Percentiles rank a stretch among this genome's conserved stretches.
These are phyloP conservation scores for Crocodylus rhombifer DNA, from an alignment of 2,797 vertebrate species.

Conservation along the genomic window DNA sequence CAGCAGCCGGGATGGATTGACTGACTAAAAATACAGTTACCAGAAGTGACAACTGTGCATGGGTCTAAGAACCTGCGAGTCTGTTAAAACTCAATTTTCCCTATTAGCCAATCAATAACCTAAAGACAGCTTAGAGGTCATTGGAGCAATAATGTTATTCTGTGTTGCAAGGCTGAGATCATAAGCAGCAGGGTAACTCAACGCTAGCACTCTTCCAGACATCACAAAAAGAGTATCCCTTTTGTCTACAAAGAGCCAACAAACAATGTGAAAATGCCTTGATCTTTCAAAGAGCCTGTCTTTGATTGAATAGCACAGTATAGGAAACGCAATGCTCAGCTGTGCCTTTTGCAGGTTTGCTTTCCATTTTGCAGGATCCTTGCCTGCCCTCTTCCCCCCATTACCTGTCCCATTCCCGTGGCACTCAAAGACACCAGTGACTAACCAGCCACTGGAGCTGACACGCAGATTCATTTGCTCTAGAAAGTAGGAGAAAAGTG, in stretches of 20 bases:
- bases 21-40: constrained; percentile 47
- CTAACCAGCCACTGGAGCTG: background rate
- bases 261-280: background rate
- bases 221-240: background rate
- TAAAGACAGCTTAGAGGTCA: constrained; percentile 60
- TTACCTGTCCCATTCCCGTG: background rate
- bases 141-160: constrained; percentile 22
- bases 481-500: background rate
- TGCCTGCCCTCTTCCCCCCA: background rate
- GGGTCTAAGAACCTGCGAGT: constrained; percentile 42
- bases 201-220: background rate
- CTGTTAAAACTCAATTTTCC: constrained; percentile 69
- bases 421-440: background rate
- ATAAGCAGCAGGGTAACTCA: background rate
- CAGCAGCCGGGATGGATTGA: constrained; percentile 38
- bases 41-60: constrained; percentile 56
- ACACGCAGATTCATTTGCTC: background rate
- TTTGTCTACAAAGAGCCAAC: background rate
- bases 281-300: background rate
- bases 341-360: background rate
- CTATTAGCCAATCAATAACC: constrained; percentile 69
- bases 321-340: background rate
- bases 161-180: background rate
- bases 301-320: background rate
- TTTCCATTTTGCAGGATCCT: background rate